Percentiles rank a stretch among this genome's conserved stretches.
phyloP scores from a whole-genome alignment of 2,797 vertebrate genomes.

The Pteropus rufus region DNA sequence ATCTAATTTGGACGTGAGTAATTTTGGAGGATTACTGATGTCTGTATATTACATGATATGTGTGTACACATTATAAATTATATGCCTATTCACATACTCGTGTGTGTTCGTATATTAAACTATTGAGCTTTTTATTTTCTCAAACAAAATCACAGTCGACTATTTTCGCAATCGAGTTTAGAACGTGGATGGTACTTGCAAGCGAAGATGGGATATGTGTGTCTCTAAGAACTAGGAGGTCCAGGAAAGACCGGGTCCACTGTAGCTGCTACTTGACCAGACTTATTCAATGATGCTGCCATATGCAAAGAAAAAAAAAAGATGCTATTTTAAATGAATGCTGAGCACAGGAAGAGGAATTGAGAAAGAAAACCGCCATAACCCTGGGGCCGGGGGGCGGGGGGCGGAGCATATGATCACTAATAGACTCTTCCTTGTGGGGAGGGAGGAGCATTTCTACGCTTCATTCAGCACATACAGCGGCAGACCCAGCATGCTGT shows the following conservation, averaged over 20 bases:
- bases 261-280: not conserved
- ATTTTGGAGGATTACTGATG: not conserved
- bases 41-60: not conserved
- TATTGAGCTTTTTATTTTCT: not conserved
- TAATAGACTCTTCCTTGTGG: too few relatives aligned
- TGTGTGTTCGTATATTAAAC: not conserved
- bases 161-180: not conserved
- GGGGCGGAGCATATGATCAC: too few relatives aligned
- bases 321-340: not conserved
- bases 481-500: rapidly evolving
- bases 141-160: not conserved
- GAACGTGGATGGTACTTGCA: not conserved
- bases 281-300: not conserved
- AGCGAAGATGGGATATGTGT: not conserved
- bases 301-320: not conserved
- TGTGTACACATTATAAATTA: not conserved
- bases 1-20: not conserved
- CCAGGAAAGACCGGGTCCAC: not conserved
- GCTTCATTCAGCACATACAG: not conserved
- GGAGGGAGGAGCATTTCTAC: not conserved
- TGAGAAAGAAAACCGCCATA: not conserved
- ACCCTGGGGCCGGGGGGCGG: too few relatives aligned
- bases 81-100: not conserved
- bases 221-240: not conserved
- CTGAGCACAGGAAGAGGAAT: not conserved